Conservation (phyloP, 2,888 invertebrate genomes). For the Pheosia gnoma region DNA sequence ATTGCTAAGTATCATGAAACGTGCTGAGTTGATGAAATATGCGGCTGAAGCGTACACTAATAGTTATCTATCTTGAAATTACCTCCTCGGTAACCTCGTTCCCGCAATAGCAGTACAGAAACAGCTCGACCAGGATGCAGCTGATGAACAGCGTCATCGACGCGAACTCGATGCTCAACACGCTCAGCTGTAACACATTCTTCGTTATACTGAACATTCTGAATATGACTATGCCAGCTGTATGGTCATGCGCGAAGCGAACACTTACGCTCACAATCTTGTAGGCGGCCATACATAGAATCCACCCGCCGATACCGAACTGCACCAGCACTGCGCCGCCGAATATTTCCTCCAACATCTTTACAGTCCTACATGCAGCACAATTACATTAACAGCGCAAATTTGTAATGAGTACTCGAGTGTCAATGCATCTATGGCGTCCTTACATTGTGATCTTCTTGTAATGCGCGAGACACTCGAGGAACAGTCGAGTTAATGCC, state of each 20-base stretch:
- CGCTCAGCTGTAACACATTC: conserved; percentile 48
- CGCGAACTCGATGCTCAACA: conserved; percentile 72
- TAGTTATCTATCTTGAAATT: background rate
- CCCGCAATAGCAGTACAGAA: conserved; percentile 84
- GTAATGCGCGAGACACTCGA: conserved; percentile 60
- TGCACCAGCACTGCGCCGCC: conserved; percentile 67
- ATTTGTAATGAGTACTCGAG: background rate
- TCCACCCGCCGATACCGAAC: conserved; percentile 75
- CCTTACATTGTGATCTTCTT: conserved; percentile 57
- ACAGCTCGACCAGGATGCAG: conserved; percentile 82
- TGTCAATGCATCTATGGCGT: conserved; percentile 1
- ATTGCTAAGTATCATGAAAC: too few relatives aligned
- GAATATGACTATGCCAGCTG: too few relatives aligned
- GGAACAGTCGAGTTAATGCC: conserved; percentile 44
- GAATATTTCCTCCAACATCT: conserved; percentile 63
- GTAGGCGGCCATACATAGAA: conserved; percentile 77
- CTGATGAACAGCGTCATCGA: conserved; percentile 80
- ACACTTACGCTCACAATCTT: conserved; percentile 68
- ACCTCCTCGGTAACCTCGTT: conserved; percentile 83
- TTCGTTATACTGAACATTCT: background rate
- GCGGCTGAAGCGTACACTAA: too few relatives aligned
- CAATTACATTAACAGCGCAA: background rate
- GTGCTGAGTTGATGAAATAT: too few relatives aligned
- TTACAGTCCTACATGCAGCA: conserved; percentile 47
- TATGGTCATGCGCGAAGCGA: too few relatives aligned